Conservation (phyloP, 2,888 invertebrate species). For the Hirudinaria manillensis region DNA sequence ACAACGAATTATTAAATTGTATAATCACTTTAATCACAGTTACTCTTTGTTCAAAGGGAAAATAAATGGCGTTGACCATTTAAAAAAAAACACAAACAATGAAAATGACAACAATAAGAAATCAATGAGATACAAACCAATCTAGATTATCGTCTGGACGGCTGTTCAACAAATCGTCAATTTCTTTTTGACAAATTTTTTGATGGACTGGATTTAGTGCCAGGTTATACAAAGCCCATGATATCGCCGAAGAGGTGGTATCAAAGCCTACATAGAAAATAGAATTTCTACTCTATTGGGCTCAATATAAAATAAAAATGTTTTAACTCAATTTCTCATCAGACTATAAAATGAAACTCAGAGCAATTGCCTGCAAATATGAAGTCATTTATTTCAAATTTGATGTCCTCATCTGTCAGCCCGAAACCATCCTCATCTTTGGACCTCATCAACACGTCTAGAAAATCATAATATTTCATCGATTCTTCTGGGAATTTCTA, state of each 20-base stretch:
- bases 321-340: too few relatives aligned
- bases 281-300: background rate
- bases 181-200: slow-evolving; percentile 38
- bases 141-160: slow-evolving; percentile 36
- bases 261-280: slow-evolving; percentile 41
- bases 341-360: too few relatives aligned
- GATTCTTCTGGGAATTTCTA: too few relatives aligned
- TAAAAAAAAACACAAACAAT: too few relatives aligned
- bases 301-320: too few relatives aligned
- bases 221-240: slow-evolving; percentile 41
- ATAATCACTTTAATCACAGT: too few relatives aligned
- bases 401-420: slow-evolving; percentile 44
- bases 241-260: slow-evolving; percentile 42
- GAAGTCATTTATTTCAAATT: slow-evolving; percentile 46
- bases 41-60: too few relatives aligned
- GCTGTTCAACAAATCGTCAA: slow-evolving; percentile 35
- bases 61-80: too few relatives aligned
- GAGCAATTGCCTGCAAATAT: slow-evolving; percentile 42
- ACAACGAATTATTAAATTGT: too few relatives aligned
- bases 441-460: slow-evolving; percentile 38
- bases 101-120: background rate
- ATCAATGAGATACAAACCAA: slow-evolving; percentile 17
- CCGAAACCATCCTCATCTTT: slow-evolving; percentile 43
- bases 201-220: slow-evolving; percentile 41
- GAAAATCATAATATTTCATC: slow-evolving; percentile 32